Conservation (phyloP, 1,140 invertebrate genomes). For the Macrostomum lignano region DNA sequence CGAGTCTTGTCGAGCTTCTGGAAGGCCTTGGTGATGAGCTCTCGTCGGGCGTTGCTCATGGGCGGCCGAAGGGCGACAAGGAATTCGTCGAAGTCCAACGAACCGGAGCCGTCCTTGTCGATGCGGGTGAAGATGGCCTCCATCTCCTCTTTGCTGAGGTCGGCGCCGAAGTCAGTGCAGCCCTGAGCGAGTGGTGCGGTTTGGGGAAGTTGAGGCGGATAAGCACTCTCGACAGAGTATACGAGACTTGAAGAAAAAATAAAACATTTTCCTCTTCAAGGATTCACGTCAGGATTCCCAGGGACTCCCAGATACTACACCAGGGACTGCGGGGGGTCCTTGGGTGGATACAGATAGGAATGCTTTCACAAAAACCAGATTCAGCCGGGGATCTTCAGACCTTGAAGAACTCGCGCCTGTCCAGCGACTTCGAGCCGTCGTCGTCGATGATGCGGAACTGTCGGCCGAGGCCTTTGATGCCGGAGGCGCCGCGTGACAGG, state of each 20-base stretch:
- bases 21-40: constrained; percentile 14
- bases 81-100: constrained; percentile 56
- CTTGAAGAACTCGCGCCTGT: constrained; percentile 47
- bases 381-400: too few relatives aligned
- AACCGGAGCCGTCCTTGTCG: constrained; percentile 47
- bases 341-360: too few relatives aligned
- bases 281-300: too few relatives aligned
- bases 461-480: constrained; percentile 52
- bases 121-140: constrained; percentile 40
- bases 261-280: too few relatives aligned
- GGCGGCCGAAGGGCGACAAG: constrained; percentile 36
- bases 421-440: constrained; percentile 52
- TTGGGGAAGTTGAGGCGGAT: too few relatives aligned
- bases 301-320: too few relatives aligned
- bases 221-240: too few relatives aligned
- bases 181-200: too few relatives aligned
- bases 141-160: constrained; percentile 33
- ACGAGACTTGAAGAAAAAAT: too few relatives aligned
- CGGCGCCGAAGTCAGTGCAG: constrained; percentile 42
- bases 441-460: constrained; percentile 57
- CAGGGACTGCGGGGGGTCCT: too few relatives aligned
- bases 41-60: constrained; percentile 10
- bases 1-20: constrained; percentile 13
- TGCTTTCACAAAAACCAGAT: too few relatives aligned
- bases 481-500: constrained; percentile 45